Base-by-base conservation (phyloP, 1,140 invertebrate genomes). In the Pseudomyrmex dendroicus region DNA sequence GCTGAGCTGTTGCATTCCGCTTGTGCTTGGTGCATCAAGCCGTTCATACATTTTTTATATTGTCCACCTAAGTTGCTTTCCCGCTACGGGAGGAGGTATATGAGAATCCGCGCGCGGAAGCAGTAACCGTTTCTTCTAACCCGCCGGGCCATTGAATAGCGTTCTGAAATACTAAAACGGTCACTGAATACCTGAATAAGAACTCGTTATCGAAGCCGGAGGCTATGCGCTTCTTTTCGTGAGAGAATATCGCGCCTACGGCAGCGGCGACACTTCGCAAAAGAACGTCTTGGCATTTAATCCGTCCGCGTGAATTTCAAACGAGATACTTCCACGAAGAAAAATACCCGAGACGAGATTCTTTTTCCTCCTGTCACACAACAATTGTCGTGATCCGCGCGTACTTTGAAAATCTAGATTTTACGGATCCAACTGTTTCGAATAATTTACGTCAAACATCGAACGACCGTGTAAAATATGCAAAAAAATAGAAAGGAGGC, bases 181-280 rank as follows among this genome's bases (percentile, higher is more conserved):
- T 73, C 77, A 52, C 77, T 86, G 87, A 89, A 89, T 84, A 62
- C 63, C 70, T 91, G 89, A 91, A 92, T 92, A 86, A 87, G 88
- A 91, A 91, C 91, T 92, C 91, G 89, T 92, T 91, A 91, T 91
- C 87, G 82, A 86, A 78, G 83, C 88, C 80, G 85, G 82, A 85
- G 67, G 63, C 68, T 59, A 50, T 35, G 35, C 5, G 5, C 5
- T 0, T 35, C 35, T 35, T 35, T 35, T 35, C 17, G 73, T 56
- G 62, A 46, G 52, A 86, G 67, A 70, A 62, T 73, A 59, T 82
- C 85, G 13, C 76, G 35, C 35, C 35, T 35, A 44, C 48, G 46
- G 56, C 20, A 57, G 73, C 82, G 61, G 50, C 50, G 50, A 72
- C 17, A n/a, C 44, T 25, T 35, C 1, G 15, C 20, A 46, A 80